Evolutionary conservation across 2,113 vertebrate species (phyloP), one percentile per base, ranked within the genome.

Genomic region (Takifugu bimaculatus): DNA sequence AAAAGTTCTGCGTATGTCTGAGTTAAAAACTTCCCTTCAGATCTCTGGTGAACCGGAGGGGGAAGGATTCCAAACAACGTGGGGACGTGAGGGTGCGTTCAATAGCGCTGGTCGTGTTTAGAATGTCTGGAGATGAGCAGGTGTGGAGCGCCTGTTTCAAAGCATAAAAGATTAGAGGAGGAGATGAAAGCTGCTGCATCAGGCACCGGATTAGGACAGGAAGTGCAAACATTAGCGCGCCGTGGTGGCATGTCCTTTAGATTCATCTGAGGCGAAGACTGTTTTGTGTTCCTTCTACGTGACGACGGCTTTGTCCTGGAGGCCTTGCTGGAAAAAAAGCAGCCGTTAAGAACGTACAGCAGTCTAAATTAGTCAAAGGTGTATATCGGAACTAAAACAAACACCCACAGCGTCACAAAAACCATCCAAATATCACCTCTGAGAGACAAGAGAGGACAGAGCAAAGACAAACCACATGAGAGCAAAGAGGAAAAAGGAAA

Each of bases 141-240:
- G 87, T 88, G 87, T 77, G 79, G 72, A 75, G 72, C 65, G 71
- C 57, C 74, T 56, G 4, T 78, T 82, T 86, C 79, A 86, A 88
- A 86, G 77, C 63, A 63, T 54, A 44, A 4, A n/a, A 82, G 70
- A 88, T 87, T 78, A 84, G 70, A 85, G 76, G 51, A 15, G 60
- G 29, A 74, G 76, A 87, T 85, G 77, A 87, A 88, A 84, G 83
- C 63, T 54, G 47, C 50, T 4, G 45, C 54, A 63, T 74, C 62
- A 69, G 61, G 48, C 65, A 15, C n/a, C 70, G 74, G 83, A 82
- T 84, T 82, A 81, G 55, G 74, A 60, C 11, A 63, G 79, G 81
- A 82, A 84, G 74, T 70, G 75, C 78, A 82, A 70, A 79, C 71
- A 74, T 76, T 72, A 42, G 14, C 28, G 57, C 45, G 56, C 47